Base-by-base conservation (phyloP, 2,888 invertebrate species). In the Teleiodes luculella region DNA sequence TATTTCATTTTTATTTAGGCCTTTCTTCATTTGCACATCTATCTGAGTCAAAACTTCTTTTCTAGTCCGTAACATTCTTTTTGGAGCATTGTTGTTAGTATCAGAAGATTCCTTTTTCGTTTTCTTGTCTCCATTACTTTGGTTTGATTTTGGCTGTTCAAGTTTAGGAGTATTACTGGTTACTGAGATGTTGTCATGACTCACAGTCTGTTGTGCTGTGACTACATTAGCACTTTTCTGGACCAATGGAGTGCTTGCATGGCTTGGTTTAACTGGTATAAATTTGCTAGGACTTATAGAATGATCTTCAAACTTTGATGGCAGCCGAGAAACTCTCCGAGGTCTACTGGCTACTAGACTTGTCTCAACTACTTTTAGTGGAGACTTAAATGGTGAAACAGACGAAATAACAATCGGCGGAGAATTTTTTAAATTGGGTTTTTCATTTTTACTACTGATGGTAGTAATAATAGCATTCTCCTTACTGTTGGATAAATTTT, bases 261-360 rank as follows among this genome's bases (percentile, higher is more conserved):
- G 70, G 35, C 73, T 67, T 57, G 84, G 83, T 45, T 78, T 71
- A n/a, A 82, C 69, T 11, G 78, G 75, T 54, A 78, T 65, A 57
- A 70, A 78, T 52, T 83, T 84, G 52, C 62, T 73, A 18, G 86
- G 86, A 57, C 86, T 88, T 11, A 82, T 60, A 6, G 76, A 78
- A 62, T 85, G 78, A 14, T 86, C 80, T 36, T 81, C 76, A 68
- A 84, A 83, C 39, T 74, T 78, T 2, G 80, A 80, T 52, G 88
- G 88, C 28, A 88, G 62, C 10, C 78, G 68, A 53, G 78, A 76
- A 33, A 81, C 71, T 57, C 87, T 80, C 60, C 75, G 83, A 1
- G 86, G 85, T 5, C 83, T 70, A 46, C 63, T 72, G 7, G 60
- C 67, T 33, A 78, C 51, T 54, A 84, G 63, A 60, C 76, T 81